Evolutionary conservation across 2,113 vertebrate species (phyloP).

Genomic region (Xyliphius kryptos): DNA sequence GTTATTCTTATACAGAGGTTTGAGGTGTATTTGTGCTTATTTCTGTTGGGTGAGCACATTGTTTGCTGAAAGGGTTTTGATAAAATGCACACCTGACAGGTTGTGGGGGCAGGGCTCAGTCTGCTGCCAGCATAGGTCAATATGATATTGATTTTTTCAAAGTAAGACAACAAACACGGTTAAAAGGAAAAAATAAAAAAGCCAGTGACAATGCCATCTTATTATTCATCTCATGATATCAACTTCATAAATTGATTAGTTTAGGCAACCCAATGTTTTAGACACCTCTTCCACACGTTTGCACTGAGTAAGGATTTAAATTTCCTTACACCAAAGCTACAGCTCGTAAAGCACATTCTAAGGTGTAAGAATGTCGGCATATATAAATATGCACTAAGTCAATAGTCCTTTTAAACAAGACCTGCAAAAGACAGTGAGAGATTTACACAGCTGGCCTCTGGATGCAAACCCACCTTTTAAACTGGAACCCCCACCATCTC

Average conservation of each 20-base stretch:
- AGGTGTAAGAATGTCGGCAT: slow-evolving; percentile 44
- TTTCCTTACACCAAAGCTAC: slow-evolving; percentile 12
- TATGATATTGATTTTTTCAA: slow-evolving; percentile 22
- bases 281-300: slow-evolving; percentile 6
- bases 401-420: slow-evolving; percentile 28
- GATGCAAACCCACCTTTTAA: slow-evolving; percentile 32
- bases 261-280: slow-evolving; percentile 19
- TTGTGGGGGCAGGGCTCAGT: slow-evolving; percentile 19
- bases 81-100: slow-evolving; percentile 20
- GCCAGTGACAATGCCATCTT: neutral
- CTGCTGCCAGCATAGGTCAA: slow-evolving; percentile 22
- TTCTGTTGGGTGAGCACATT: slow-evolving; percentile 17
- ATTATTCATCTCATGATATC: slow-evolving; percentile 15
- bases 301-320: slow-evolving; percentile 24
- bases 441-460: slow-evolving; percentile 50
- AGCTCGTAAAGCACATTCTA: slow-evolving; percentile 33
- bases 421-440: slow-evolving; percentile 33
- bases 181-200: slow-evolving; percentile 6
- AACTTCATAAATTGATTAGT: neutral
- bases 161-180: slow-evolving; percentile 2
- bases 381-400: slow-evolving; percentile 48
- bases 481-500: slow-evolving; percentile 5
- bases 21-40: slow-evolving; percentile 10
- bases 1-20: neutral
- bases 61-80: slow-evolving; percentile 9